Evolutionary conservation across 1,140 invertebrate species (phyloP).

Genomic region (Drosophila seguyi): DNA sequence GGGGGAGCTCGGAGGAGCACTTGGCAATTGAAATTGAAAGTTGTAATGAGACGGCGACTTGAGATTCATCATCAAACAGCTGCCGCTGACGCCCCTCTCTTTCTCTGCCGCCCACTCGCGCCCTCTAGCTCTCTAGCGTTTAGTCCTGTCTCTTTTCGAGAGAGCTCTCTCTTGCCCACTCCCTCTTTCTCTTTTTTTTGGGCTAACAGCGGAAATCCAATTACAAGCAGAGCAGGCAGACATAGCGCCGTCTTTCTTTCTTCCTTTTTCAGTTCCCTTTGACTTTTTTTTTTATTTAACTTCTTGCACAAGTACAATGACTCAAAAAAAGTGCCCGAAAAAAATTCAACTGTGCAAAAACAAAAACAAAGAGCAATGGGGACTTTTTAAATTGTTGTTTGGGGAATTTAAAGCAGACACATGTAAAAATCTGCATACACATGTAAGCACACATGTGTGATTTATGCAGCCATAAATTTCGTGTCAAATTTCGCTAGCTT

Average conservation of each 20-base stretch:
- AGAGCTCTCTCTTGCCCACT: not conserved
- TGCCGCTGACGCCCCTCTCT: slow-evolving; percentile 41
- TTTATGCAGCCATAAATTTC: slow-evolving; percentile 40
- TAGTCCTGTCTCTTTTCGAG: not conserved
- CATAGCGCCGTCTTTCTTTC: slow-evolving; percentile 45
- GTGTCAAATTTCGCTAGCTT: slow-evolving; percentile 35
- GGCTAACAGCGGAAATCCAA: slow-evolving; percentile 77
- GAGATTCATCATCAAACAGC: slow-evolving; percentile 76
- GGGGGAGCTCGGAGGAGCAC: slow-evolving; percentile 23
- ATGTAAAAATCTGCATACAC: slow-evolving; percentile 49
- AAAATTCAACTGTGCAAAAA: slow-evolving; percentile 21
- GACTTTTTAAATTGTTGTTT: slow-evolving; percentile 35
- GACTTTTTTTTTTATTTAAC: slow-evolving; percentile 20
- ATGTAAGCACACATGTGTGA: slow-evolving; percentile 41
- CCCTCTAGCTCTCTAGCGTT: not conserved
- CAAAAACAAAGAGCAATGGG: slow-evolving; percentile 2
- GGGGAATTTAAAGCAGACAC: slow-evolving; percentile 44
- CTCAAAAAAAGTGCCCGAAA: slow-evolving; percentile 14
- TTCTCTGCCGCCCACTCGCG: not conserved
- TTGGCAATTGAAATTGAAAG: slow-evolving; percentile 81
- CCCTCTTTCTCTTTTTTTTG: slow-evolving; percentile 13
- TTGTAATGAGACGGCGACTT: slow-evolving; percentile 64
- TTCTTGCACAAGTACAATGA: slow-evolving; percentile 35
- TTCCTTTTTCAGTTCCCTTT: slow-evolving; percentile 22
- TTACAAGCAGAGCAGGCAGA: slow-evolving; percentile 71